A percentile compares a stretch with the other conserved stretches of the same genome.
phyloP scores from a whole-genome alignment of 2,113 vertebrate species.

The Rhea americana region DNA sequence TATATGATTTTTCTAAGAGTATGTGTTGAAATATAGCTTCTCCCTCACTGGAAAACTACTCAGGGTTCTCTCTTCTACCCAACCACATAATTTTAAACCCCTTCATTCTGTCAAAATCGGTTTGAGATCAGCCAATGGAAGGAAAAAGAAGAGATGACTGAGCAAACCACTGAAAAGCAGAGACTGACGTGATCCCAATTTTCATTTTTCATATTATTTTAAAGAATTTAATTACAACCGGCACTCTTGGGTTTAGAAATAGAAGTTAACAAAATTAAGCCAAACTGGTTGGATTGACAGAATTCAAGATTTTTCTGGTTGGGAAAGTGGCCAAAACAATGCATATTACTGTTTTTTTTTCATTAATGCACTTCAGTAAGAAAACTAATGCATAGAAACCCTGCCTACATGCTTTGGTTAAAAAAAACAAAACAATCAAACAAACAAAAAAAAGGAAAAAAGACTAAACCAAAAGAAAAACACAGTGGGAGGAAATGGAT shows the following conservation, averaged over 20 bases:
- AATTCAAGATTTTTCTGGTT: neutral
- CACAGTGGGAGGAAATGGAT: neutral
- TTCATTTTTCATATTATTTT: neutral
- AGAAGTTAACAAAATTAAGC: neutral
- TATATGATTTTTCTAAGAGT: neutral
- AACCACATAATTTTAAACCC: neutral
- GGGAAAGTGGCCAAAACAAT: neutral
- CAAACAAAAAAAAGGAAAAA: too few relatives aligned
- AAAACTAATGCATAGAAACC: neutral
- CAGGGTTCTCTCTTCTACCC: neutral
- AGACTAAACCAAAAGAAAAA: neutral
- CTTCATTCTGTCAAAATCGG: constrained; percentile 7
- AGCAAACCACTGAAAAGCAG: neutral
- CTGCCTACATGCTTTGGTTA: neutral
- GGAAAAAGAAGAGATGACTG: neutral
- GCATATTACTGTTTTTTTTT: rapidly evolving
- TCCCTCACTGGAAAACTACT: neutral
- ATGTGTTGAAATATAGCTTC: neutral
- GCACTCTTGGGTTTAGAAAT: neutral
- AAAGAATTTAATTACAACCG: neutral
- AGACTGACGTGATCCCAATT: neutral
- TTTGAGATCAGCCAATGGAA: neutral
- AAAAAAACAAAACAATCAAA: too few relatives aligned
- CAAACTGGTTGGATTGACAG: neutral
- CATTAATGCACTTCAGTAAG: neutral